phyloP scores from a whole-genome alignment of 2,797 vertebrate species.

The Poecilia picta region DNA sequence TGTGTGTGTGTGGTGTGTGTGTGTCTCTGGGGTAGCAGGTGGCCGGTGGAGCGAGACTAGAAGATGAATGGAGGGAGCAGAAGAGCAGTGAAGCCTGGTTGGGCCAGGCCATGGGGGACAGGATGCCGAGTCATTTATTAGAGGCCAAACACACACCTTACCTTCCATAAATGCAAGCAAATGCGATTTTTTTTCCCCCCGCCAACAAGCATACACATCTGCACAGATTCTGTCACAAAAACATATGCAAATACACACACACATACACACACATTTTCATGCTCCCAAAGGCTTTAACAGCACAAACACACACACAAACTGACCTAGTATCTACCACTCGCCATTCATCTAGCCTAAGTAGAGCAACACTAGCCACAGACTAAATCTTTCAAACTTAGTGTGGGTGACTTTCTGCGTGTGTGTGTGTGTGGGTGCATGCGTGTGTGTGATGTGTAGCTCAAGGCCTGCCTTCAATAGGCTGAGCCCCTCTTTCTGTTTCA shows the following conservation, averaged over 20 bases:
- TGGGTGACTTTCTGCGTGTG: constrained; percentile 27
- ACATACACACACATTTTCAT: constrained; percentile 56
- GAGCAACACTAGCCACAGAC: constrained; percentile 73
- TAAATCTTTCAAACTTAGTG: constrained; percentile 65
- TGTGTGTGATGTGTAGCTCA: constrained; percentile 49
- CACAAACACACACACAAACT: constrained; percentile 44
- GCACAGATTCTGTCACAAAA: constrained; percentile 38
- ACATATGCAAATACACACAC: constrained; percentile 60
- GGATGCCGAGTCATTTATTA: constrained; percentile 78
- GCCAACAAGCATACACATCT: constrained; percentile 29
- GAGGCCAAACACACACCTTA: constrained; percentile 56
- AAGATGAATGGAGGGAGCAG: constrained; percentile 74
- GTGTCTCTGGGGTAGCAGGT: constrained; percentile 77
- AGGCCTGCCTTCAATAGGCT: constrained; percentile 53
- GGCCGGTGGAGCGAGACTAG: constrained; percentile 65
- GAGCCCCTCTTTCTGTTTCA: constrained; percentile 50
- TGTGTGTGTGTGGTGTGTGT: constrained; percentile 34
- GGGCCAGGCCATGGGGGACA: constrained; percentile 77
- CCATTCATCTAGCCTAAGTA: constrained; percentile 78
- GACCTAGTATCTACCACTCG: constrained; percentile 66
- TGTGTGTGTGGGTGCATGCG: constrained; percentile 22
- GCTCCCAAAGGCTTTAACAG: constrained; percentile 56
- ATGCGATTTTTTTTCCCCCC: constrained; percentile 19
- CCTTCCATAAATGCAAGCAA: constrained; percentile 37
- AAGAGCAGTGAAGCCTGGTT: constrained; percentile 71